Evolutionary conservation across 2,797 vertebrate species (phyloP).

Genomic region (Sebastolobus alascanus): DNA sequence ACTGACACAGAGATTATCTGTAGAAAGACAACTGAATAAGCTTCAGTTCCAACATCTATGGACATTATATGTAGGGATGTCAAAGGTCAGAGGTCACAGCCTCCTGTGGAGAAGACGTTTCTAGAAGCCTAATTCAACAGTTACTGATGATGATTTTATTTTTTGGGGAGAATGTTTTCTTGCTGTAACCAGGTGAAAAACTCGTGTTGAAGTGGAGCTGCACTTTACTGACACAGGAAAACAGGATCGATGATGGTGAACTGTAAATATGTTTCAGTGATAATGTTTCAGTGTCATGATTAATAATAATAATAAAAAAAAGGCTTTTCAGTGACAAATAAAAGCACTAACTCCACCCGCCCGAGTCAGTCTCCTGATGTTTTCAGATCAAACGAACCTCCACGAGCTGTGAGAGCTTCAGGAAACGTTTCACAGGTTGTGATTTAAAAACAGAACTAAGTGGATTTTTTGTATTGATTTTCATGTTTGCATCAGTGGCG

Average conservation of each 20-base stretch:
- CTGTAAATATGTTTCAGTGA: slow-evolving; percentile 71
- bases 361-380: slow-evolving; percentile 16
- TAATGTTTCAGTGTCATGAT: slow-evolving; percentile 58
- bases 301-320: slow-evolving; percentile 42
- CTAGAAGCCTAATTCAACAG: slow-evolving; percentile 10
- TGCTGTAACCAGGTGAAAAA: slow-evolving; percentile 36
- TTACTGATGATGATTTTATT: slow-evolving; percentile 36
- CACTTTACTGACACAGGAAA: slow-evolving; percentile 63
- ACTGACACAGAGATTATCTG: not conserved
- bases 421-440: not conserved
- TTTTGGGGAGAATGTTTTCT: slow-evolving; percentile 19
- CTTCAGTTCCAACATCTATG: not conserved
- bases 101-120: not conserved
- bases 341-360: slow-evolving; percentile 67
- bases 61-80: not conserved
- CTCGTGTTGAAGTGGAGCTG: slow-evolving; percentile 50
- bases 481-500: not conserved
- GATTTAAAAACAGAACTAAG: not conserved
- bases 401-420: not conserved
- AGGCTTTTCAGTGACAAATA: slow-evolving; percentile 73
- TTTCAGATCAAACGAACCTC: not conserved
- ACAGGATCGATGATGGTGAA: slow-evolving; percentile 33
- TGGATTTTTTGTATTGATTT: not conserved
- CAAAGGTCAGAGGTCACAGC: slow-evolving; percentile 14
- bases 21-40: not conserved